Percentiles rank a stretch among this genome's conserved stretches.
phyloP scores from a whole-genome alignment of 2,113 vertebrate genomes.

The Hiodon alosoides region DNA sequence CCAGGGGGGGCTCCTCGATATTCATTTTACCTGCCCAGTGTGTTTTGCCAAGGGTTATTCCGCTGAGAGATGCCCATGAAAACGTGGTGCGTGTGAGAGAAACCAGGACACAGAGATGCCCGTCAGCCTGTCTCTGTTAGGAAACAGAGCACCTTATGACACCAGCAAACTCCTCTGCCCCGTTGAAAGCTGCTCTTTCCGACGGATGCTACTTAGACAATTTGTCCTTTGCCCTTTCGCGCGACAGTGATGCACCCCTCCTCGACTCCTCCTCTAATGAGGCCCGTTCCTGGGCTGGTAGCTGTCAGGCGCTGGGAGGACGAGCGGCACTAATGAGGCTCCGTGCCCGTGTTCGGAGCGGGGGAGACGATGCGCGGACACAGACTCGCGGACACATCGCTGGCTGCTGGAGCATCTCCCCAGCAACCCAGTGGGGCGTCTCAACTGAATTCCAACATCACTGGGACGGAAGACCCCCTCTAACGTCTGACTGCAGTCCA shows the following conservation, averaged over 20 bases:
- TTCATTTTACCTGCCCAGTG: too few species aligned
- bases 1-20: too few species aligned
- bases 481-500: too few species aligned
- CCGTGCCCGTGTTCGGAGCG: background rate
- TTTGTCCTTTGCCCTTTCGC: background rate
- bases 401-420: background rate
- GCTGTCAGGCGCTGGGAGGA: background rate
- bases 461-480: too few species aligned
- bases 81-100: background rate
- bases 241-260: constrained; percentile 15
- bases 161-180: background rate
- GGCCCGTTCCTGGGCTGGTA: background rate
- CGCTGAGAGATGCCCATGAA: background rate
- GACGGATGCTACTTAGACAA: background rate
- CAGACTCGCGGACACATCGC: background rate
- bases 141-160: background rate
- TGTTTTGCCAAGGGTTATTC: background rate
- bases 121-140: background rate
- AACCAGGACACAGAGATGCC: background rate
- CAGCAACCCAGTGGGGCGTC: too few species aligned
- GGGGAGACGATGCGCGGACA: background rate
- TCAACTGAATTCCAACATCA: too few species aligned
- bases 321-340: constrained; percentile 8
- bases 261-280: background rate
- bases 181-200: background rate